Conservation (phyloP, 2,797 vertebrate genomes). For the Tangara arthus region DNA sequence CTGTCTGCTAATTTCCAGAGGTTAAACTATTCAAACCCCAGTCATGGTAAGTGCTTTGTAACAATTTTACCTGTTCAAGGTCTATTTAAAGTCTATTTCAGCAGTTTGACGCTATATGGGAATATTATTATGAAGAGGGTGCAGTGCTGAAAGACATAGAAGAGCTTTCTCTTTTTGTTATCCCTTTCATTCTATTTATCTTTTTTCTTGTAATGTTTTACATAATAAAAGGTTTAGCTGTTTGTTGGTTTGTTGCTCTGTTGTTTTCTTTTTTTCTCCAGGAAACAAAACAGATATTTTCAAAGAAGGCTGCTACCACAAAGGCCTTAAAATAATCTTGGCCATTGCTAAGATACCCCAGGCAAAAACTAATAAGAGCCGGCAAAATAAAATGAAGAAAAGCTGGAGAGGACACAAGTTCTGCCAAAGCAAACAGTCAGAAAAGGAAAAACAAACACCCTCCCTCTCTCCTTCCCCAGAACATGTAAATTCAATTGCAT, state of each 20-base stretch:
- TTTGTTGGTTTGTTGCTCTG: not conserved
- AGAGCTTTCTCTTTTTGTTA: not conserved
- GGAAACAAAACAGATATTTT: not conserved
- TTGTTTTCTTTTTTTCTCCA: fast-evolving
- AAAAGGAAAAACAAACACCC: constrained; percentile 40
- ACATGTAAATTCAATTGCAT: constrained; percentile 49
- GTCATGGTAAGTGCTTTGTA: not conserved
- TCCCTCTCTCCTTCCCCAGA: not conserved
- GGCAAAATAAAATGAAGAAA: constrained; percentile 17
- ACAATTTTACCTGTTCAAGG: not conserved
- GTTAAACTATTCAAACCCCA: not conserved
- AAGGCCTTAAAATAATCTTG: not conserved
- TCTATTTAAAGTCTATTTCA: not conserved
- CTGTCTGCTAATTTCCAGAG: not conserved
- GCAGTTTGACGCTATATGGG: not conserved
- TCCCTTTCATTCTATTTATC: not conserved
- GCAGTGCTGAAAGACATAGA: not conserved
- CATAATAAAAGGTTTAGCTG: not conserved
- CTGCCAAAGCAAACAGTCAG: constrained; percentile 40
- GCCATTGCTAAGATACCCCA: not conserved
- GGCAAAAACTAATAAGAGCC: not conserved
- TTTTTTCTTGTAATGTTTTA: not conserved
- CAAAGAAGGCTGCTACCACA: not conserved
- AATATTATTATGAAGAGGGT: not conserved
- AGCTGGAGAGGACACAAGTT: not conserved